Percentiles rank a stretch among this genome's conserved stretches.
phyloP scores from a whole-genome alignment of 1,140 invertebrate species.

The Drosophila subpulchrella region DNA sequence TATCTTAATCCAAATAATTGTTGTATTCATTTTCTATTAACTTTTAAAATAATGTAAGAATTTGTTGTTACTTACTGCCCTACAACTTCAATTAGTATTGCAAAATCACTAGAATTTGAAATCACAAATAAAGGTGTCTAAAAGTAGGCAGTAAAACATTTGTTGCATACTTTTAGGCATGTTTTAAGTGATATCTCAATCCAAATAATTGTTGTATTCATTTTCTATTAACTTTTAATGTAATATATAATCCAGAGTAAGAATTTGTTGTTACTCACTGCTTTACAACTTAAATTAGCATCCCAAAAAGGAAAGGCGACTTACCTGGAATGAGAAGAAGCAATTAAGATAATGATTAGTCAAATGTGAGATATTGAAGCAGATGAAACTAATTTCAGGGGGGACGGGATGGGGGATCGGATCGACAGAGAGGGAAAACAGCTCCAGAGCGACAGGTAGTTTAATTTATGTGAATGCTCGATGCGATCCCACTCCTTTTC shows the following conservation, averaged over 20 bases:
- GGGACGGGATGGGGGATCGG: background rate
- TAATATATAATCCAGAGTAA: too few species aligned
- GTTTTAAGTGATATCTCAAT: too few species aligned
- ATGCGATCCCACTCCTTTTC: slow-evolving; percentile 20
- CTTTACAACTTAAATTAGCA: slow-evolving; percentile 5
- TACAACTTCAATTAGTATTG: slow-evolving; percentile 7
- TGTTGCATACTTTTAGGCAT: too few species aligned
- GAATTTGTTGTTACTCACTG: slow-evolving; percentile 17
- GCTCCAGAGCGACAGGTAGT: slow-evolving; percentile 76
- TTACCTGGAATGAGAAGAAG: slow-evolving; percentile 67
- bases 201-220: too few species aligned
- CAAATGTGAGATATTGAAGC: slow-evolving; percentile 50
- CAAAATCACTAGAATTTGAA: background rate
- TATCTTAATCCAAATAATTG: too few species aligned
- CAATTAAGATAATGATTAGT: slow-evolving; percentile 65
- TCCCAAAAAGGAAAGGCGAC: slow-evolving; percentile 31
- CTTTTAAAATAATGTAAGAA: too few species aligned
- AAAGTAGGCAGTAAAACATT: background rate
- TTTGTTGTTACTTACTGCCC: slow-evolving; percentile 19
- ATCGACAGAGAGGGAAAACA: slow-evolving; percentile 7
- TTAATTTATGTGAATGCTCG: slow-evolving; percentile 74
- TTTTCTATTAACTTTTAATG: too few species aligned
- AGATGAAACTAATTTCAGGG: slow-evolving; percentile 67
- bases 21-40: too few species aligned
- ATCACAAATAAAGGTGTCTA: background rate